Percentiles rank a stretch among this genome's conserved stretches.
phyloP scores from a whole-genome alignment of 2,113 vertebrate genomes.

The Xiphophorus maculatus region DNA sequence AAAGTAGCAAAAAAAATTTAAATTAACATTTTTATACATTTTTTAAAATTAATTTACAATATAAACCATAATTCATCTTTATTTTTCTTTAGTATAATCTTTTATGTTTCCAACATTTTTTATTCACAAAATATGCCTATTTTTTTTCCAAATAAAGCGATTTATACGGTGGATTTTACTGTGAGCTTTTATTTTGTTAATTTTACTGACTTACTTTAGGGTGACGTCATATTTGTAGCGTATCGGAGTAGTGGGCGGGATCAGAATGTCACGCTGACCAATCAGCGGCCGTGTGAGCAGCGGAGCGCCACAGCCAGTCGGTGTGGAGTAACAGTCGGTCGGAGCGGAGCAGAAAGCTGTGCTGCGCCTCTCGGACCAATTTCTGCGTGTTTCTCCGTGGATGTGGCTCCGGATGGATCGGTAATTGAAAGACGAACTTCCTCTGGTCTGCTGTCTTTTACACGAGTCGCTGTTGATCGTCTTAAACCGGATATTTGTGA shows the following conservation, averaged over 20 bases:
- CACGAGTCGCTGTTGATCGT: conserved; percentile 43
- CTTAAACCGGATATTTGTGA: conserved; percentile 66
- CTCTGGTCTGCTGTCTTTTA: neutral
- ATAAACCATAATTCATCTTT: no score
- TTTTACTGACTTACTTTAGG: neutral
- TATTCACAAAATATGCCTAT: no score
- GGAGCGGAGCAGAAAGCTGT: conserved; percentile 7
- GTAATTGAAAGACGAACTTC: conserved; percentile 29
- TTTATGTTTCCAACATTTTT: no score
- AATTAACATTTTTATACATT: no score
- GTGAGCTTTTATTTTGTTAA: neutral
- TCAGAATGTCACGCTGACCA: conserved; percentile 25
- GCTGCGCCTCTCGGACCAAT: neutral
- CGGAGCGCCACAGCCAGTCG: conserved; percentile 5
- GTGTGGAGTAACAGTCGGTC: conserved; percentile 8
- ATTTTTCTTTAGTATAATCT: no score
- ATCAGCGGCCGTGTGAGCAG: conserved; percentile 54
- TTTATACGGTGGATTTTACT: neutral
- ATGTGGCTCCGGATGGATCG: conserved; percentile 49
- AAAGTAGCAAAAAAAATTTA: no score
- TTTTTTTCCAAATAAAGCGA: neutral
- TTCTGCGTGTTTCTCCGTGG: conserved; percentile 13
- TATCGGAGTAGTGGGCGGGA: conserved; percentile 3
- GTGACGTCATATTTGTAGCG: conserved; percentile 36
- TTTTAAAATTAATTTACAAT: no score